Percentiles rank a stretch among this genome's conserved stretches.
Conservation (phyloP, 2,797 vertebrate species). For the Xenentodon cancila region DNA sequence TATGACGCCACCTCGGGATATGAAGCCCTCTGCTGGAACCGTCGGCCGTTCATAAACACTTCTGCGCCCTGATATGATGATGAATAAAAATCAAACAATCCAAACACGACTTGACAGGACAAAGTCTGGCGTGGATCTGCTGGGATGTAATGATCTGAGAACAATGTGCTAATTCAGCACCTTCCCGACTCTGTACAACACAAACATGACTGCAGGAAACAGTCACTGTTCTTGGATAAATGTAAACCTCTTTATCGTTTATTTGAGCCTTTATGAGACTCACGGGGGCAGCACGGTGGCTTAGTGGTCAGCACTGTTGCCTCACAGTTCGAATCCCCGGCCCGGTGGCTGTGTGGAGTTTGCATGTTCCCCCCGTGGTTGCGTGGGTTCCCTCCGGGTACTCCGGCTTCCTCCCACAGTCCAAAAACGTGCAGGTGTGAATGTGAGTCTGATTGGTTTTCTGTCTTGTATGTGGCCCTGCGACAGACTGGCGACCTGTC, state of each 20-base stretch:
- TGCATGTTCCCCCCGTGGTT: no score
- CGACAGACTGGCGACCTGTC: no score
- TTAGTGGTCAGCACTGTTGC: no score
- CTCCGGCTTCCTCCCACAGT: no score
- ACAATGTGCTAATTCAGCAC: not conserved
- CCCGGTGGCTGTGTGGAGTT: no score
- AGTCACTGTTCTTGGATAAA: slow-evolving; percentile 8
- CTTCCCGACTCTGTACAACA: slow-evolving; percentile 29
- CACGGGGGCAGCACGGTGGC: no score
- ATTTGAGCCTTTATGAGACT: slow-evolving; percentile 5
- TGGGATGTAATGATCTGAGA: slow-evolving; percentile 24
- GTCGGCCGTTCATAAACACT: slow-evolving; percentile 53
- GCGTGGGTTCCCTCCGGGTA: no score
- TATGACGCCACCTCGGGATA: slow-evolving; percentile 57
- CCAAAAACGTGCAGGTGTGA: no score
- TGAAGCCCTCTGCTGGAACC: slow-evolving; percentile 52
- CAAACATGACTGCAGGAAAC: not conserved
- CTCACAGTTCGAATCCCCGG: no score
- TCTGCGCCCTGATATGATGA: slow-evolving; percentile 59
- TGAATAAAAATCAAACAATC: slow-evolving; percentile 56
- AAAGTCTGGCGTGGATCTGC: slow-evolving; percentile 34
- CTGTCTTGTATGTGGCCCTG: no score
- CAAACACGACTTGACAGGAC: slow-evolving; percentile 43
- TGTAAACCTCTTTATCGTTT: slow-evolving; percentile 4
- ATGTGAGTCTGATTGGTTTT: no score